Base-by-base conservation (phyloP, 2,113 vertebrate genomes). In the Gymnogyps californianus region DNA sequence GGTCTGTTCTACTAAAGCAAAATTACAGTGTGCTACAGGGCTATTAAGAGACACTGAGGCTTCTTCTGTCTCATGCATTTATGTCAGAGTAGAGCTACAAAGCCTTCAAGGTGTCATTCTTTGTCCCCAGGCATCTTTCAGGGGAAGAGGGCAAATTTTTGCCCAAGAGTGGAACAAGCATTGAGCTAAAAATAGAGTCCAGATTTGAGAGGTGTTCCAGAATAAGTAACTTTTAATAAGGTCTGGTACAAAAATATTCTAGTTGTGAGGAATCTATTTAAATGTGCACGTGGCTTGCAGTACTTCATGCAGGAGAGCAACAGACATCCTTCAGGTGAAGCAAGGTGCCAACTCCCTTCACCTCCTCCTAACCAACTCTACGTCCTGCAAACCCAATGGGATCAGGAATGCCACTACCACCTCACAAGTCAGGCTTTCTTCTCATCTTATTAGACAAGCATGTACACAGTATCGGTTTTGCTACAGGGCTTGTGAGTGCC, bases 211-310 rank as follows among this genome's bases (percentile, higher is more conserved):
- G 54, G 16, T 76, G 40, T 21, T 91, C 84, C 28, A 54, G 36
- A 85, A 82, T 16, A 82, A 57, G 70, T 52, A 90, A 62, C 71
- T 95, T 80, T 42, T 74, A 83, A 69, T 85, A 69, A 80, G 62
- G 12, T 57, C n/a, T 90, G 31, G 54, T 64, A 75, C 26, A 71
- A 76, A 89, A 94, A 59, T 55, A 46, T 4, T 79, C 55, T 6
- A 59, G 32, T 38, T 83, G 46, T 74, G 64, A 92, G 71, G 54
- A 42, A 51, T 67, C 84, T 55, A 28, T 64, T 87, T 82, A 78
- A 91, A 66, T 3, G 29, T 55, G 44, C 49, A 75, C 31, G 26
- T 31, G 31, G 79, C n/a, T 82, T 62, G 25, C 25, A 32, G 22
- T 17, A 12, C 22, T 14, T 54, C 49, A 22, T 47, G 65, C 32